Evolutionary conservation across 2,888 invertebrate genomes (phyloP), one percentile per base, ranked within the genome.

Genomic region (Crematogaster levior): DNA sequence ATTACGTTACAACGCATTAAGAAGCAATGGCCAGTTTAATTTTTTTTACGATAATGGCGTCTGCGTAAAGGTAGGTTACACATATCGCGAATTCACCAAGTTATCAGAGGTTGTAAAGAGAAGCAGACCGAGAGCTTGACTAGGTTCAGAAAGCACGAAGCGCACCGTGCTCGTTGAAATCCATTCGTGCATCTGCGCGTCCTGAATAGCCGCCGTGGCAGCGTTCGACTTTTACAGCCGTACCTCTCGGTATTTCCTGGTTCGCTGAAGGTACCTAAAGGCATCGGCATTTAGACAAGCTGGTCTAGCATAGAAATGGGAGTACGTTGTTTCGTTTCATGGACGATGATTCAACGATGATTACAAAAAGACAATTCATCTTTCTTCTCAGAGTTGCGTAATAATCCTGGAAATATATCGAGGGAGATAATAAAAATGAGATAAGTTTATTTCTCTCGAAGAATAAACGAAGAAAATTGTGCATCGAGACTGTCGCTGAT

Each of bases 241-340:
- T 80, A 86, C 88, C 88, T 89, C 84, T 84, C 89, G 85, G 88
- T 88, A 84, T 89, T 91, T 91, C 89, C 90, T 88, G 85, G 88
- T 89, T 87, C 83, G 74, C 68, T 81, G 75, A 75, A 75, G 58
- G 21, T 56, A 75, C 65, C 51, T 43, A 68, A 65, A 56, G 73
- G 66, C 66, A 66, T 51, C 58, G 81, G 72, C 82, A 83, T 79
- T 83, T 68, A 46, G 34, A 46, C 43, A 63, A 63, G 53, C 18
- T 34, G 53, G 21, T 7, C 34, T 63, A 46, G 46, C 63, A 24
- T 37, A 21, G 40, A 27, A 21, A 40, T n/a, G 77, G 68, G 56
- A 56, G 24, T 56, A 48, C 24, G 43, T 73, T 74, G 63, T 65
- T 81, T 75, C 60, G 34, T 74, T 81, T 81, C 75, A 24, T 53